These are phyloP conservation scores for Chloropsis hardwickii DNA, from an alignment of 2,113 vertebrate species.

Conservation along the genomic window DNA sequence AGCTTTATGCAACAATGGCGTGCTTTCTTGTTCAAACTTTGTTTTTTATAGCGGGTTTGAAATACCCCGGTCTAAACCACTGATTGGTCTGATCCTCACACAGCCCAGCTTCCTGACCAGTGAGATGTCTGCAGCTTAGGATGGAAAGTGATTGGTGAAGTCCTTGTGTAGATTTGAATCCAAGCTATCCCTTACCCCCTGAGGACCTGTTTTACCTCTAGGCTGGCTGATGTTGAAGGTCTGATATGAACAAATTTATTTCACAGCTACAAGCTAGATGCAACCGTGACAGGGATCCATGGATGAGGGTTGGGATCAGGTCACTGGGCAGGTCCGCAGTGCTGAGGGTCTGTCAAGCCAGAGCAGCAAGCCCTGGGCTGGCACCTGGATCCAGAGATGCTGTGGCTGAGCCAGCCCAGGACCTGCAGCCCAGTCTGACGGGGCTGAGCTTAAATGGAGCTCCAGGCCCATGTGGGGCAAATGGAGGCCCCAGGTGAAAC, in stretches of 20 bases:
- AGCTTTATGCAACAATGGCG: rapidly evolving
- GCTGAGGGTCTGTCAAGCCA: background rate
- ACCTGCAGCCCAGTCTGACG: background rate
- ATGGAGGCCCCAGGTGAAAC: background rate
- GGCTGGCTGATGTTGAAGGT: background rate
- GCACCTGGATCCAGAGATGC: background rate
- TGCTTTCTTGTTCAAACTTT: background rate
- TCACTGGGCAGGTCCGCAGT: background rate
- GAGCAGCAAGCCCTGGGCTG: background rate
- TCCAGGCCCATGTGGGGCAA: background rate
- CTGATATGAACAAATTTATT: background rate
- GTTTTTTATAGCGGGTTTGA: background rate
- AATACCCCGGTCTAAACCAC: background rate
- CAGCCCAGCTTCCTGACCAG: background rate
- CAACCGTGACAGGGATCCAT: background rate
- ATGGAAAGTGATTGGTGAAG: background rate
- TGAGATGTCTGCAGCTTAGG: background rate
- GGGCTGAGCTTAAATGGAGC: background rate
- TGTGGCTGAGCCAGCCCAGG: background rate
- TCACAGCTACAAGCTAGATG: background rate
- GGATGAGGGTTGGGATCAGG: background rate
- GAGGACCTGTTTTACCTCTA: background rate
- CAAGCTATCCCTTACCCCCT: background rate
- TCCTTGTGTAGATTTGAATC: background rate
- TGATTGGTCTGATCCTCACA: background rate